These are phyloP conservation scores for Patella ulyssiponensis DNA, from an alignment of 2,888 invertebrate species.

Conservation along the genomic window DNA sequence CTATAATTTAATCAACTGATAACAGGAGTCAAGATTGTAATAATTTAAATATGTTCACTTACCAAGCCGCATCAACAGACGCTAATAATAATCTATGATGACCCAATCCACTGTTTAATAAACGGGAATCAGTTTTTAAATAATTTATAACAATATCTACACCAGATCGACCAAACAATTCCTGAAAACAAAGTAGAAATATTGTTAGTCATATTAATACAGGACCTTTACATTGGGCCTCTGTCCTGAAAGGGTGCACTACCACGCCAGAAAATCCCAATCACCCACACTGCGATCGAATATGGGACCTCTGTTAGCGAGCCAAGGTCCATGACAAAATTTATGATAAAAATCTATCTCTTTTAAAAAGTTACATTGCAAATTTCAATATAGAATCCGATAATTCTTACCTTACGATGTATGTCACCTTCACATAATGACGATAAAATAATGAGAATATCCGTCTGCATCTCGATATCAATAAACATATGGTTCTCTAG, in stretches of 20 bases:
- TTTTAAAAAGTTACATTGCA: too few species aligned
- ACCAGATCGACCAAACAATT: slow-evolving; percentile 69
- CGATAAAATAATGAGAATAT: slow-evolving; percentile 70
- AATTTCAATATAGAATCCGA: neutral
- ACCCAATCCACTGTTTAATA: slow-evolving; percentile 69
- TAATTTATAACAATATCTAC: slow-evolving; percentile 69
- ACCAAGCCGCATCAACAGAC: slow-evolving; percentile 71
- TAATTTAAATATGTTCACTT: slow-evolving; percentile 24
- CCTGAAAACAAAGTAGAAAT: slow-evolving; percentile 53
- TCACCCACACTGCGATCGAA: too few species aligned
- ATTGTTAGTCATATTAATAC: neutral
- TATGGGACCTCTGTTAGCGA: too few species aligned
- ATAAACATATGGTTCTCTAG: slow-evolving; percentile 62
- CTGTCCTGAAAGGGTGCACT: too few species aligned
- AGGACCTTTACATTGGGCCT: neutral
- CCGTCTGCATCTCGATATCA: slow-evolving; percentile 72
- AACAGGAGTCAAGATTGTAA: too few species aligned
- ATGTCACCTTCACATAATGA: slow-evolving; percentile 70
- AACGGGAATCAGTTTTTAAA: slow-evolving; percentile 61
- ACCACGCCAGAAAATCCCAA: too few species aligned
- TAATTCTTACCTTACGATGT: slow-evolving; percentile 67
- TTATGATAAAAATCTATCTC: too few species aligned
- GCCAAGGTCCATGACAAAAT: too few species aligned
- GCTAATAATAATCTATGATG: slow-evolving; percentile 70
- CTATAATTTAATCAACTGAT: too few species aligned